Evolutionary conservation across 1,140 invertebrate genomes (phyloP), one percentile per base, ranked within the genome.

Genomic region (Drosophila melanica): DNA sequence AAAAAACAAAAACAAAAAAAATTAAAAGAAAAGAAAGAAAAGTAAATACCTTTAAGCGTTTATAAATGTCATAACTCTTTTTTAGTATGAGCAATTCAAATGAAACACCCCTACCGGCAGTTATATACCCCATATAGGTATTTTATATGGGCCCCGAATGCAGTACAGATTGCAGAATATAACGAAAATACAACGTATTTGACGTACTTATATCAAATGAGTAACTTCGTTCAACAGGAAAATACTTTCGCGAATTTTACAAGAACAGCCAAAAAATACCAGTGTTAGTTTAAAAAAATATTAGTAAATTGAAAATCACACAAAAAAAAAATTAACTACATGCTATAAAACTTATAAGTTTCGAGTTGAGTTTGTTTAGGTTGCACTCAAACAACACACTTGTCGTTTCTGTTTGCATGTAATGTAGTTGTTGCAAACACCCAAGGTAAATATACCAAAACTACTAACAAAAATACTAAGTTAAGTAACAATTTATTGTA

Each of bases 81-180:
- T 55, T 57, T 71, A 71, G 68, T 65, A 45, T 30, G 68, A 55
- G 58, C 65, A 79, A 81, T 81, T 81, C 47, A 81, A 81, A 81
- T 81, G 81, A 86, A 86, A 86, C 81, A 86, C 79, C 81, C 81
- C 81, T 86, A 86, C 81, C 81, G 81, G 78, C 79, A 87, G 73
- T 75, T 81, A 77, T 77, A 82, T 72, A 69, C 41, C 58, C 57
- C 63, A 53, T 74, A 64, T 54, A 59, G 30, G 37, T 65, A 65
- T 62, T 44, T 74, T 27, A 58, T 71, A 14, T 71, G 53, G 50
- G 42, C 59, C n/a, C n/a, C 50, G 39, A 66, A 57, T 35, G 69
- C 69, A 67, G 37, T 53, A 53, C 39, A 35, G 33, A 35, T 35
- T 35, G 33, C 47, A 51, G 30, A 30, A 23, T 45, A 63, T 59